Evolutionary conservation across 2,113 vertebrate species (phyloP).

Genomic region (Trichomycterus rosablanca): DNA sequence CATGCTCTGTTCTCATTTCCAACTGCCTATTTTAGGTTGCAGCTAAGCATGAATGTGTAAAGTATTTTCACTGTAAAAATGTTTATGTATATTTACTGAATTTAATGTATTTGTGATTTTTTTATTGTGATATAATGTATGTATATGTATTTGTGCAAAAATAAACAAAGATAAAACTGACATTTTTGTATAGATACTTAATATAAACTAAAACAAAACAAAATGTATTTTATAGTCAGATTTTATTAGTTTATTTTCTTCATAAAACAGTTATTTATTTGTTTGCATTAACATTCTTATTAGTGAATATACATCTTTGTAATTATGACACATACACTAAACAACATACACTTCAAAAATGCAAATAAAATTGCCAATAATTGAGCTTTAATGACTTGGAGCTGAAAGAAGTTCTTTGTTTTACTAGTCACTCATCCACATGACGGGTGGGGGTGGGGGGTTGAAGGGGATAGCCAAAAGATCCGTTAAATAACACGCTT

Average conservation of each 20-base stretch:
- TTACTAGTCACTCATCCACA: slow-evolving; percentile 34
- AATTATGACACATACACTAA: neutral
- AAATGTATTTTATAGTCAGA: neutral
- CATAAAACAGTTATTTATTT: neutral
- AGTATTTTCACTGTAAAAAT: slow-evolving; percentile 2
- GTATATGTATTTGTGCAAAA: slow-evolving; percentile 17
- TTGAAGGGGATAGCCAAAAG: slow-evolving; percentile 18
- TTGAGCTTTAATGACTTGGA: slow-evolving; percentile 15
- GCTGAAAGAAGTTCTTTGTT: slow-evolving; percentile 20
- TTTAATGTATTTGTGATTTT: slow-evolving; percentile 20
- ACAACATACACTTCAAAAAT: neutral
- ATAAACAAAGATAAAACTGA: slow-evolving; percentile 23
- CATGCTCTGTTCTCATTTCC: slow-evolving; percentile 22
- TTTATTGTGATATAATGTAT: slow-evolving; percentile 22
- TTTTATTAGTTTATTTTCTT: neutral
- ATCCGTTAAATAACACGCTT: slow-evolving; percentile 45
- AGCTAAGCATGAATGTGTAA: neutral
- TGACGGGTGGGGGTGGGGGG: neutral
- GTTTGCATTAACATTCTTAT: neutral
- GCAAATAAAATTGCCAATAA: neutral
- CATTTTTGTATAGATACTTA: slow-evolving; percentile 7
- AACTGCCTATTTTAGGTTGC: neutral
- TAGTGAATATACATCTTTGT: neutral
- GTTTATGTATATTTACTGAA: slow-evolving; percentile 22
- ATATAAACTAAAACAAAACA: slow-evolving; percentile 1